Conservation (phyloP, 2,797 vertebrate genomes). For the Falco naumanni region DNA sequence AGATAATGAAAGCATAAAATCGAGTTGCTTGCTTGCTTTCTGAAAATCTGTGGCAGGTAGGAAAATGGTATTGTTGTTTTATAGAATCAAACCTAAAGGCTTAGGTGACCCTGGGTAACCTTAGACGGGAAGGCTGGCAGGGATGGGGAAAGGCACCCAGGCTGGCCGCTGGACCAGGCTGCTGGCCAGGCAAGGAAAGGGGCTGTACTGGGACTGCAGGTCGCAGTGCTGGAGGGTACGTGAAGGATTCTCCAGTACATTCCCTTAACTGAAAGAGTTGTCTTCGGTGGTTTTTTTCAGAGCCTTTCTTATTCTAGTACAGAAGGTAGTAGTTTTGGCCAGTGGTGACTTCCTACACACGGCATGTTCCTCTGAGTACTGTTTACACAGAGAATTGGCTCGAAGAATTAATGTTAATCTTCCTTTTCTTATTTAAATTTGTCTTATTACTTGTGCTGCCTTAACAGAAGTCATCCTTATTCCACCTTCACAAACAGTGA, state of each 20-base stretch:
- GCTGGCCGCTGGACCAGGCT: neutral
- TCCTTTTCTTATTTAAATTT: slow-evolving; percentile 35
- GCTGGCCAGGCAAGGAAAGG: neutral
- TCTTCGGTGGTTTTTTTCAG: neutral
- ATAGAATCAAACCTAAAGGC: neutral
- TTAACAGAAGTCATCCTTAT: neutral
- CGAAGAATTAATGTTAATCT: neutral
- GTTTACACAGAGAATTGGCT: neutral
- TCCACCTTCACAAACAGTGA: neutral
- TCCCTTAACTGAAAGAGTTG: neutral
- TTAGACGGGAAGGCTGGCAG: neutral
- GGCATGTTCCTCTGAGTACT: neutral
- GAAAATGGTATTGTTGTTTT: accelerated
- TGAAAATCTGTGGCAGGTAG: neutral
- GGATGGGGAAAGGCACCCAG: neutral
- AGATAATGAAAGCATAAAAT: neutral
- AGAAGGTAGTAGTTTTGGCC: neutral
- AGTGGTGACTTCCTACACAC: neutral
- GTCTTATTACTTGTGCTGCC: neutral
- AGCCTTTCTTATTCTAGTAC: neutral
- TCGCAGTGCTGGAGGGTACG: neutral
- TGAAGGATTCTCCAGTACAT: neutral
- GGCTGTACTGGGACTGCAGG: neutral
- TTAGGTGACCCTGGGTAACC: neutral
- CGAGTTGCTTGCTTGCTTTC: neutral